phyloP scores from a whole-genome alignment of 30 jellyfish, hydroid and myxozoan genomes.

The Cassiopea andromeda region DNA sequence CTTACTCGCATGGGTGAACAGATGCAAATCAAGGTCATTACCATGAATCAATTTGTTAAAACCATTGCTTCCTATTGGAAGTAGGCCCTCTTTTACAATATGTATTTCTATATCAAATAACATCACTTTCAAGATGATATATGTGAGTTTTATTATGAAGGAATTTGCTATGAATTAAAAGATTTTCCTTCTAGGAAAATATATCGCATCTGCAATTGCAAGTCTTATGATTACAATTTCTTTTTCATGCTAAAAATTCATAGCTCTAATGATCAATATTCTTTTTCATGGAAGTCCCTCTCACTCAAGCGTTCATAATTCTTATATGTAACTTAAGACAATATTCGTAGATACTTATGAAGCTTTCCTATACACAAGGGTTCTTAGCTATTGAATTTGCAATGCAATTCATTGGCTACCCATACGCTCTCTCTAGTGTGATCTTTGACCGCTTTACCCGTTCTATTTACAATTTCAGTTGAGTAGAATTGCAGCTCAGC shows the following conservation, averaged over 20 bases:
- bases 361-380: not conserved
- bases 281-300: too few relatives aligned
- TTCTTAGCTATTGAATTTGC: not conserved
- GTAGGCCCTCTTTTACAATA: not conserved
- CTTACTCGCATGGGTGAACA: conserved; percentile 48
- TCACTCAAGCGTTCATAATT: too few relatives aligned
- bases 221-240: too few relatives aligned
- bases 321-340: too few relatives aligned
- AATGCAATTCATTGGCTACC: not conserved
- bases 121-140: not conserved
- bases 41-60: conserved; percentile 44
- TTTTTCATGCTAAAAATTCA: too few relatives aligned
- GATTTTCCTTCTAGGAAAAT: too few relatives aligned
- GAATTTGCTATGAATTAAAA: too few relatives aligned
- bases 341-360: too few relatives aligned
- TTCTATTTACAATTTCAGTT: not conserved
- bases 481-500: not conserved
- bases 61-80: not conserved
- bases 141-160: too few relatives aligned
- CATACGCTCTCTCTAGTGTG: not conserved
- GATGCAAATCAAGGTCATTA: conserved; percentile 38
- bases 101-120: too few relatives aligned
- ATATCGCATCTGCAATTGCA: too few relatives aligned
- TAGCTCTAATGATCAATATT: too few relatives aligned
- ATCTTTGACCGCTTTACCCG: conserved; percentile 16